These are phyloP conservation scores for Pseudoips prasinana DNA, from an alignment of 2,888 invertebrate genomes.

Conservation along the genomic window DNA sequence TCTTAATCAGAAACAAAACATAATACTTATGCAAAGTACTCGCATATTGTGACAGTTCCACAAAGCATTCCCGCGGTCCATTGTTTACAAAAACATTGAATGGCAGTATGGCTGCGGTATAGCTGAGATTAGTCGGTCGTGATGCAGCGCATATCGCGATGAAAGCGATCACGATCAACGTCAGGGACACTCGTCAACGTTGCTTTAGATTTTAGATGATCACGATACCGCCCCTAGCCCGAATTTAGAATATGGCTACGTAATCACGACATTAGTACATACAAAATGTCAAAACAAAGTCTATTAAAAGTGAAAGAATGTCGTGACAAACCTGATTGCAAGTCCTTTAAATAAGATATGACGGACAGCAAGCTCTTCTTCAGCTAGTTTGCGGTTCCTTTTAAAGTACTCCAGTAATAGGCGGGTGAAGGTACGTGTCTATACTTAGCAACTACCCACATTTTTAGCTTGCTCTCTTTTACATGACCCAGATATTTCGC, in stretches of 20 bases:
- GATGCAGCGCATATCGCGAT: slow-evolving; percentile 62
- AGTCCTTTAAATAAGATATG: too few species aligned
- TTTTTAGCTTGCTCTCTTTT: too few species aligned
- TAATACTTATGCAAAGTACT: background rate
- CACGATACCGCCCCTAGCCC: slow-evolving; percentile 32
- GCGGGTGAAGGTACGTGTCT: too few species aligned
- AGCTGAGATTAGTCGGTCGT: slow-evolving; percentile 51
- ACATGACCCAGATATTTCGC: too few species aligned
- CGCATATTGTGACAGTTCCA: slow-evolving; percentile 29
- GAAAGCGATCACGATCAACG: slow-evolving; percentile 64
- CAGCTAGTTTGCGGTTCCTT: too few species aligned
- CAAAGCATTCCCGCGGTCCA: slow-evolving; percentile 35
- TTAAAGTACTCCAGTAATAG: too few species aligned
- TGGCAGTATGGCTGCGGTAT: slow-evolving; percentile 47
- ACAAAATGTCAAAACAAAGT: slow-evolving; percentile 5
- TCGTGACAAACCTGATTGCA: too few species aligned
- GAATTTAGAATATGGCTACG: slow-evolving; percentile 13
- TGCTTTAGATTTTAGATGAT: slow-evolving; percentile 36
- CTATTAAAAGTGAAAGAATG: background rate
- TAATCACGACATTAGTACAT: slow-evolving; percentile 9
- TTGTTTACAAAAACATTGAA: slow-evolving; percentile 40
- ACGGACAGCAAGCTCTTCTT: too few species aligned
- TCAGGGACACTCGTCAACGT: slow-evolving; percentile 44
- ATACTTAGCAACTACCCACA: too few species aligned
- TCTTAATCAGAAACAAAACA: too few species aligned